Evolutionary conservation across 2,797 vertebrate species (phyloP).

Genomic region (Sebastes taczanowskii): DNA sequence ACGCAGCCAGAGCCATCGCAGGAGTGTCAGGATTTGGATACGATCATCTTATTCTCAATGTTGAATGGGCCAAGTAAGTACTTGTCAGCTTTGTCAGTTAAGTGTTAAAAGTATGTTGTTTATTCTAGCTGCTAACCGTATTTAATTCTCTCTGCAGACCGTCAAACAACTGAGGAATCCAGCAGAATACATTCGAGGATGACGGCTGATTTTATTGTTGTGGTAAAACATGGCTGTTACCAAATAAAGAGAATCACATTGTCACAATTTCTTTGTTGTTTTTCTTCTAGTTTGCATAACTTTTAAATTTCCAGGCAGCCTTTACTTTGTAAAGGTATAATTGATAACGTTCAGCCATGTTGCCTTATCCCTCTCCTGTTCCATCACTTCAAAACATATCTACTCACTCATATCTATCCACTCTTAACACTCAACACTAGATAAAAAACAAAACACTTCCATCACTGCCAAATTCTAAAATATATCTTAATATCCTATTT

Average conservation of each 20-base stretch:
- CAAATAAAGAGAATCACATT: constrained; percentile 69
- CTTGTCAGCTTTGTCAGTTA: neutral
- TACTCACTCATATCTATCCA: too few relatives aligned
- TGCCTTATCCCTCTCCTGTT: too few relatives aligned
- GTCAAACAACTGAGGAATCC: constrained; percentile 83
- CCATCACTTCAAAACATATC: too few relatives aligned
- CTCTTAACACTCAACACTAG: too few relatives aligned
- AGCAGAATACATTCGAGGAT: constrained; percentile 45
- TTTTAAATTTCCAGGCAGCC: neutral
- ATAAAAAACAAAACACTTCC: too few relatives aligned
- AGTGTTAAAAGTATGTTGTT: neutral
- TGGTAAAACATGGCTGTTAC: constrained; percentile 50
- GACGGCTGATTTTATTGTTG: constrained; percentile 52
- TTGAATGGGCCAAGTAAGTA: constrained; percentile 98
- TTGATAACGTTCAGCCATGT: too few relatives aligned
- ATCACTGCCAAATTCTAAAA: too few relatives aligned
- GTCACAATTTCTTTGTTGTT: neutral
- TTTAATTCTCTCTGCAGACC: constrained; percentile 73
- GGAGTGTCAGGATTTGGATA: constrained; percentile 97
- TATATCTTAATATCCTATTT: too few relatives aligned
- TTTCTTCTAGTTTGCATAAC: neutral
- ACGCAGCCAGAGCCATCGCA: constrained; percentile 91
- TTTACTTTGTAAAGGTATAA: neutral
- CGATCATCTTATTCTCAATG: constrained; percentile 97
- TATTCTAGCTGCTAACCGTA: neutral